Evolutionary conservation across 2,888 invertebrate species (phyloP).

Genomic region (Spodoptera picta): DNA sequence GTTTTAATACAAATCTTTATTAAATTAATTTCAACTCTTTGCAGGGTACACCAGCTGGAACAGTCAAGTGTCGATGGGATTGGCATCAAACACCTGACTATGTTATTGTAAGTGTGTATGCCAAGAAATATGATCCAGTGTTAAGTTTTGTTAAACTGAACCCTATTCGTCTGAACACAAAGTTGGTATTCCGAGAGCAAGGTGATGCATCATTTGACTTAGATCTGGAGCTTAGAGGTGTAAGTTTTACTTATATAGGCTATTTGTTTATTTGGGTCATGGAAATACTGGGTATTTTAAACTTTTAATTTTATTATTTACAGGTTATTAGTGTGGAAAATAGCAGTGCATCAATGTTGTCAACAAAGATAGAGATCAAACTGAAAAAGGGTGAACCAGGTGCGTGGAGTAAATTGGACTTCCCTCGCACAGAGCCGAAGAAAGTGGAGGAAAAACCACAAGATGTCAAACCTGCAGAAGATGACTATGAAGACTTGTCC

Average conservation of each 20-base stretch:
- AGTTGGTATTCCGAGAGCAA: conserved; percentile 94
- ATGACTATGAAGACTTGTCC: conserved; percentile 92
- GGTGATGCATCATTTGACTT: conserved; percentile 91
- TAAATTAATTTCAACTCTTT: conserved; percentile 48
- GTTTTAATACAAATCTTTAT: too few relatives aligned
- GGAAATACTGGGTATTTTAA: too few relatives aligned
- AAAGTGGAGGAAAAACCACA: conserved; percentile 60
- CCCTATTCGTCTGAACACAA: conserved; percentile 93
- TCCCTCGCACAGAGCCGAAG: conserved; percentile 82
- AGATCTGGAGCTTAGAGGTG: conserved; percentile 94
- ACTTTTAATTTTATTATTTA: conserved; percentile 49
- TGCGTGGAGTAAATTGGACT: conserved; percentile 93
- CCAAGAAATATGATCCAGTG: conserved; percentile 95
- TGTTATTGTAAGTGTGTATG: conserved; percentile 96
- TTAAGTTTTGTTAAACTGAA: conserved; percentile 93
- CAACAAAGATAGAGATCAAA: conserved; percentile 97
- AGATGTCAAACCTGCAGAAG: conserved; percentile 66
- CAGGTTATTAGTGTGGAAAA: conserved; percentile 93
- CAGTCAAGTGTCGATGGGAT: conserved; percentile 94
- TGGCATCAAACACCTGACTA: conserved; percentile 97
- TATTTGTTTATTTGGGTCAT: not conserved
- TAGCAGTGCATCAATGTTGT: conserved; percentile 93
- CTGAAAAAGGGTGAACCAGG: conserved; percentile 95
- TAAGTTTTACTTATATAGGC: conserved; percentile 75
- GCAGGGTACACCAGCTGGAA: conserved; percentile 87